Evolutionary conservation across 2,888 invertebrate species (phyloP), one percentile per base, ranked within the genome.

Genomic region (Diadromus collaris): DNA sequence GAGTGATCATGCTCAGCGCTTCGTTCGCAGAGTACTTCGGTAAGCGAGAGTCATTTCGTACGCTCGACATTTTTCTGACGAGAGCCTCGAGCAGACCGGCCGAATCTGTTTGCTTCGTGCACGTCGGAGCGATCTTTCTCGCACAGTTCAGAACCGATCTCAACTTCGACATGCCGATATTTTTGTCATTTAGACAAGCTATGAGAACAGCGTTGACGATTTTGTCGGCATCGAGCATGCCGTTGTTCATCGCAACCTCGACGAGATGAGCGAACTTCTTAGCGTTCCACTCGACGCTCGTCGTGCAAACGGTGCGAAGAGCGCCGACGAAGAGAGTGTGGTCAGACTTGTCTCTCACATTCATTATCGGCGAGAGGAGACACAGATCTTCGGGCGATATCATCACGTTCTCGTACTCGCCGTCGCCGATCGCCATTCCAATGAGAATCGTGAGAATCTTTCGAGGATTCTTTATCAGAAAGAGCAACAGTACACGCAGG

Each of bases 121-220:
- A 83, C 32, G 27, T 51, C 1, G 54, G 13, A 19, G 77, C 51
- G 10, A 85, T 65, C 46, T 80, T 78, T 16, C 82, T 78, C 48
- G 85, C 63, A 51, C 68, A 82, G 58, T 76, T 82, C 5, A 88
- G 34, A 1, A 86, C n/a, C 2, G 80, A 81, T 13, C 60, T 79
- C 0, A 86, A 9, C 21, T 84, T 86, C 2, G 78, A 65, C 6
- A 61, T 9, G 6, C 13, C 16, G n/a, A 54, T 29, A 1, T 9
- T 5, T 2, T 29, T 48, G 19, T 60, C 56, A 7, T 69, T 46
- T n/a, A 89, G 65, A 27, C 81, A 85, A 0, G 88, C 86, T 38
- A 86, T 81, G 21, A 88, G 85, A 46, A 90, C 81, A 27, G 84
- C 82, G 46, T 86, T 87, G 13, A 88, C 67, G 1, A 89, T 32